Percentiles rank a stretch among this genome's conserved stretches.
Conservation (phyloP, 2,113 vertebrate species). For the Perca fluviatilis region DNA sequence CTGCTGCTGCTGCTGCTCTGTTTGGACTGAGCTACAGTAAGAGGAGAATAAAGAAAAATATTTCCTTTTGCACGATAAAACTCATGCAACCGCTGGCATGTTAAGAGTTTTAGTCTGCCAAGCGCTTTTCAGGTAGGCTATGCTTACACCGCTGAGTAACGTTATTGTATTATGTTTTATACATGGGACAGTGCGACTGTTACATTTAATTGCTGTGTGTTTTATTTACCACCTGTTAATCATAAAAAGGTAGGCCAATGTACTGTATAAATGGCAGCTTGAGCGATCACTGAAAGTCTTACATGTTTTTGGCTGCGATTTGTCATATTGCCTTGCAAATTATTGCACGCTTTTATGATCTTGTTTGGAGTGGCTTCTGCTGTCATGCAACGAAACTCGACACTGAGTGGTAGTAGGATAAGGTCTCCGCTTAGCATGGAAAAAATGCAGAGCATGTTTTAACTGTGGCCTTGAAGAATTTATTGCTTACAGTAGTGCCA, state of each 20-base stretch:
- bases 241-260: too few relatives aligned
- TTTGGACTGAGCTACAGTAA: slow-evolving; percentile 21
- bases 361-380: slow-evolving; percentile 31
- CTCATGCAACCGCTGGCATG: slow-evolving; percentile 63
- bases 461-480: slow-evolving; percentile 39
- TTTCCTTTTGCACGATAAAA: not conserved
- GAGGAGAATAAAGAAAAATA: not conserved
- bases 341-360: slow-evolving; percentile 18
- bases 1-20: not conserved
- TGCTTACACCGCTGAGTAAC: too few relatives aligned
- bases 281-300: not conserved
- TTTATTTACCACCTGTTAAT: not conserved
- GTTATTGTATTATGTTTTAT: too few relatives aligned
- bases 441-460: slow-evolving; percentile 41
- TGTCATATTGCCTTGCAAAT: not conserved
- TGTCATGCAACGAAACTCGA: slow-evolving; percentile 50
- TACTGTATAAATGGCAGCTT: too few relatives aligned
- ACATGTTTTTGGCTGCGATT: not conserved
- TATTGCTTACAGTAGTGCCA: slow-evolving; percentile 16
- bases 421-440: slow-evolving; percentile 51
- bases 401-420: slow-evolving; percentile 23
- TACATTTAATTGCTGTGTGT: not conserved
- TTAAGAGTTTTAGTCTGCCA: slow-evolving; percentile 32
- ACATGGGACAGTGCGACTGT: too few relatives aligned
- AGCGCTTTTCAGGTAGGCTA: slow-evolving; percentile 68